Evolutionary conservation across 2,888 invertebrate genomes (phyloP).

Genomic region (Trichopria drosophilae): DNA sequence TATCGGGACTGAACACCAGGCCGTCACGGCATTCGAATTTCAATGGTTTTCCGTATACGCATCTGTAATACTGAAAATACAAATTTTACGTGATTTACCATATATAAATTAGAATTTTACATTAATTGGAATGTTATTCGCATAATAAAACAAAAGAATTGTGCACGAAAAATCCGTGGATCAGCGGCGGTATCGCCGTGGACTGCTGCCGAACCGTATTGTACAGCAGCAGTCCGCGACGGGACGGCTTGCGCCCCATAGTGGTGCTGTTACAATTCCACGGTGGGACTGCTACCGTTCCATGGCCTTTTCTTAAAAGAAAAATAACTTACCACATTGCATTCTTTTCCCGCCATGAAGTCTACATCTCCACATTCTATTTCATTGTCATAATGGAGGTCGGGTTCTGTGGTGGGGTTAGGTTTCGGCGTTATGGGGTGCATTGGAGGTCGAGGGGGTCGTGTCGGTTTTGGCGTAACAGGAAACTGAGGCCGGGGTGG

Average conservation of each 20-base stretch:
- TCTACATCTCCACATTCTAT: conserved; percentile 62
- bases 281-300: too few relatives aligned
- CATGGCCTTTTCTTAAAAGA: too few relatives aligned
- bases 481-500: conserved; percentile 25
- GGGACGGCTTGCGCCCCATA: too few relatives aligned
- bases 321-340: conserved; percentile 60
- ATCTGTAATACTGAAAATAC: conserved; percentile 77
- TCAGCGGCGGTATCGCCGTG: too few relatives aligned
- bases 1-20: conserved; percentile 73
- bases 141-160: too few relatives aligned
- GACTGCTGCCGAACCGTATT: too few relatives aligned
- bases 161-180: too few relatives aligned
- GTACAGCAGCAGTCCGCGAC: too few relatives aligned
- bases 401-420: conserved; percentile 30
- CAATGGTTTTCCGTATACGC: conserved; percentile 76
- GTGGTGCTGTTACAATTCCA: too few relatives aligned
- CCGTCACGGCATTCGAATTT: conserved; percentile 75
- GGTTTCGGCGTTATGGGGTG: conserved; percentile 27
- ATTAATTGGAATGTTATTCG: too few relatives aligned
- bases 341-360: conserved; percentile 65
- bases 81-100: too few relatives aligned
- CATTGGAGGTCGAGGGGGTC: conserved; percentile 26
- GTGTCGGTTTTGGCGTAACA: conserved; percentile 30
- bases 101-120: too few relatives aligned
- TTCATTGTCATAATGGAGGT: conserved; percentile 47